Evolutionary conservation across 2,888 invertebrate genomes (phyloP).

Genomic region (Polylopha cassiicola): DNA sequence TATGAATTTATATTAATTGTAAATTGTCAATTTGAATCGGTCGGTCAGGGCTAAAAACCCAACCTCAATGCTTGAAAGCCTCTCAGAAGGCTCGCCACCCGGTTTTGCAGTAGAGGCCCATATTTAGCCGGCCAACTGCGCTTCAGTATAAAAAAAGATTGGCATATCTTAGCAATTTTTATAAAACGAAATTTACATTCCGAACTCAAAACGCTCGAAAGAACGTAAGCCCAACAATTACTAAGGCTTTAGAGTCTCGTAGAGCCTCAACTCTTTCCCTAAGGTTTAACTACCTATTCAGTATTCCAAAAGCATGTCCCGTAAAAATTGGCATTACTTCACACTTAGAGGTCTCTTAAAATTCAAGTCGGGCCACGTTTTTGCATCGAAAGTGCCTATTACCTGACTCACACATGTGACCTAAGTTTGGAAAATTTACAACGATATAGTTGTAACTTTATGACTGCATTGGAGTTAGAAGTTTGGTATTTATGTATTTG

Average conservation of each 20-base stretch:
- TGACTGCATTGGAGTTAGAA: too few relatives aligned
- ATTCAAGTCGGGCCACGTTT: constrained; percentile 54
- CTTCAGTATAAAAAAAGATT: too few relatives aligned
- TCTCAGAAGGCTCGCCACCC: too few relatives aligned
- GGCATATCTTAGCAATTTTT: too few relatives aligned
- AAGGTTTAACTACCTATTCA: constrained; percentile 42
- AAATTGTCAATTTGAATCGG: too few relatives aligned
- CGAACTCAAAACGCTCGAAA: constrained; percentile 20
- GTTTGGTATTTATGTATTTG: too few relatives aligned
- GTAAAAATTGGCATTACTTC: constrained; percentile 69
- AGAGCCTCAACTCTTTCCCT: constrained; percentile 39
- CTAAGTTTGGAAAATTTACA: not conserved
- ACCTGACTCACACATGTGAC: constrained; percentile 41
- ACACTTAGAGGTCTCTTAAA: constrained; percentile 60
- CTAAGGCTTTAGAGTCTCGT: constrained; percentile 20
- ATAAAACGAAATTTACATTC: constrained; percentile 11
- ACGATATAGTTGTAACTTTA: too few relatives aligned
- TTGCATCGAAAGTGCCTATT: constrained; percentile 60
- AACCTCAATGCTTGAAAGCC: too few relatives aligned
- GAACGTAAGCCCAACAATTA: constrained; percentile 26
- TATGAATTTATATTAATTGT: too few relatives aligned
- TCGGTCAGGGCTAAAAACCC: too few relatives aligned
- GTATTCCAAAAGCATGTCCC: constrained; percentile 49
- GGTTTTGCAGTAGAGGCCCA: too few relatives aligned
- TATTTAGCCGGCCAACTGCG: too few relatives aligned